These are phyloP conservation scores for Leptinotarsa undecemlineata DNA, from an alignment of 1,140 invertebrate genomes.

Conservation along the genomic window DNA sequence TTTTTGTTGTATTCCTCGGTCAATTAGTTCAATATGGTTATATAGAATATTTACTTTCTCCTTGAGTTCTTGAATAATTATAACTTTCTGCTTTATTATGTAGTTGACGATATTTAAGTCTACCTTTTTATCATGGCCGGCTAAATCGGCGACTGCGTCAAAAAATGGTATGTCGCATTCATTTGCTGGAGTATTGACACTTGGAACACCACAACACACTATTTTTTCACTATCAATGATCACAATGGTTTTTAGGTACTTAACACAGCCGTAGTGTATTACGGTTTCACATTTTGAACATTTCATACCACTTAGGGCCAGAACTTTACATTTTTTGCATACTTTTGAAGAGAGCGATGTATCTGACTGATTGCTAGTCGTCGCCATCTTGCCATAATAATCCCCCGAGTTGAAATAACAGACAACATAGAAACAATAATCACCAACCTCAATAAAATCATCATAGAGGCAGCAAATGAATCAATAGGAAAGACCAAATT, in stretches of 20 bases:
- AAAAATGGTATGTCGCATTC: background rate
- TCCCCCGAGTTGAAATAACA: no score
- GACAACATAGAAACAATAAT: no score
- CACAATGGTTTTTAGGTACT: background rate
- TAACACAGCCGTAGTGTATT: background rate
- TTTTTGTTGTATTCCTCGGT: no score
- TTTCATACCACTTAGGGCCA: background rate
- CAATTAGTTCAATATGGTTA: no score
- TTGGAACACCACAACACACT: background rate
- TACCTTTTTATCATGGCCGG: background rate
- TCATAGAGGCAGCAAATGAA: no score
- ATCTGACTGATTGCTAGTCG: background rate
- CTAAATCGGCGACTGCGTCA: background rate
- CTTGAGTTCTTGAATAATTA: no score
- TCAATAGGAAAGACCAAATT: no score
- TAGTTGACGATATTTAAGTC: background rate
- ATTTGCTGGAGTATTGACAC: background rate
- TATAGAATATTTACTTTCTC: no score
- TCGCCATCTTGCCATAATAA: background rate
- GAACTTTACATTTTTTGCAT: background rate
- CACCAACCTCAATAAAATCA: no score
- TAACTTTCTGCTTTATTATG: background rate
- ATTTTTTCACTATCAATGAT: background rate
- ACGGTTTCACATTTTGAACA: background rate
- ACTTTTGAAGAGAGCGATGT: background rate